Percentiles rank a stretch among this genome's conserved stretches.
Evolutionary conservation across 2,113 vertebrate species (phyloP).

Genomic region (Pterocles burchelli): DNA sequence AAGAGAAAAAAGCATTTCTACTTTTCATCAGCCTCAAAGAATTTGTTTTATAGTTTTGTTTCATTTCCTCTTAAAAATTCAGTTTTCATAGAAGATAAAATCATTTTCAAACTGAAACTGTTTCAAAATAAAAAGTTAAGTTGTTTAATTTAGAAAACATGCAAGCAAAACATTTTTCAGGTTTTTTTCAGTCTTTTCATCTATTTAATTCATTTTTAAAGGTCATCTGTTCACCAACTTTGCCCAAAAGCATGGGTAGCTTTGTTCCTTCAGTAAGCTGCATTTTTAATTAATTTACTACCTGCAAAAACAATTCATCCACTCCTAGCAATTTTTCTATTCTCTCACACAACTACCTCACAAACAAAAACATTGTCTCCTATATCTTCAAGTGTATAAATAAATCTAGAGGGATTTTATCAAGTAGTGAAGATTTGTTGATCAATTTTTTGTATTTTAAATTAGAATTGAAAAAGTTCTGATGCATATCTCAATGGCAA

Average conservation of each 20-base stretch:
- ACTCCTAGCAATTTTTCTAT: neutral
- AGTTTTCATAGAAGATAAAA: neutral
- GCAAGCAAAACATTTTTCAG: neutral
- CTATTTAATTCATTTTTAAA: neutral
- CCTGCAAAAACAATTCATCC: neutral
- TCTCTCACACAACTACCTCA: neutral
- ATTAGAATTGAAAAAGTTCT: neutral
- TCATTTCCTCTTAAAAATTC: neutral
- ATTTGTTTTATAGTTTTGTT: neutral
- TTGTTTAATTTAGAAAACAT: neutral
- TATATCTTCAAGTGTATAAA: neutral
- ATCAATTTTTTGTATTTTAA: neutral
- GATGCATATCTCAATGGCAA: neutral
- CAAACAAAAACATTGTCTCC: neutral
- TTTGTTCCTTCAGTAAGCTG: neutral
- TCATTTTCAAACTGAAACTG: neutral
- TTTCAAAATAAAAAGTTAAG: neutral
- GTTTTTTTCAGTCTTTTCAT: neutral
- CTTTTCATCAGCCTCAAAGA: neutral
- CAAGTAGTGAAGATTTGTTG: neutral
- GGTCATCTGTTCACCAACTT: neutral
- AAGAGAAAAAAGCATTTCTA: neutral
- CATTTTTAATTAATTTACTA: neutral
- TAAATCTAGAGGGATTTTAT: neutral
- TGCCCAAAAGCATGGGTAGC: neutral